Evolutionary conservation across 1,140 invertebrate species (phyloP), one percentile per base, ranked within the genome.

Genomic region (Procambarus virginalis): DNA sequence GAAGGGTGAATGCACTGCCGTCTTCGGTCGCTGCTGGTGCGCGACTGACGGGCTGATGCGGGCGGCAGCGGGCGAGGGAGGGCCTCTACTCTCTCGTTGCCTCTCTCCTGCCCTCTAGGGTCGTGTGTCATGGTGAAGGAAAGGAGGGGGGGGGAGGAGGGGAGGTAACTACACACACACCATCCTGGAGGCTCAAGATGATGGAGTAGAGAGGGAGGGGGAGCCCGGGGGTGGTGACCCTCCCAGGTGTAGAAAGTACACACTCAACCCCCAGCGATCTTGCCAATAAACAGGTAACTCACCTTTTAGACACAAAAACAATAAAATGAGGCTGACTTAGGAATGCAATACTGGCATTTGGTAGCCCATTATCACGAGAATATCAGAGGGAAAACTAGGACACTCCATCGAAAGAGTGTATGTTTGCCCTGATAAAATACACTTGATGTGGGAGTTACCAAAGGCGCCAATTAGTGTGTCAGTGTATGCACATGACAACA

Each of bases 1-100:
- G 68, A 34, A 46, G 4, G 6, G n/a, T 55, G 8, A 49, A 8
- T 34, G 51, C 48, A 48, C 87, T 73, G 79, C 48, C 68, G 79
- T 58, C 80, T 89, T 17, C n/a, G 73, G 80, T 89, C 87, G 87
- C 80, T 89, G 87, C 68, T 83, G 60, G 79, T 89, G 80, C n/a
- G 87, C 87, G 87, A 89, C 87, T 89, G 87, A 82, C 80, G 80
- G 80, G 58, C 8, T 68, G 60, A 20, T 17, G 64, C 80, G 58
- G 58, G 46, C 51, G 46, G 68, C 64, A 34, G 60, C 34, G 55
- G 12, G 2, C 60, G 34, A 55, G 60, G n/a, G 20, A n/a, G 46
- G 46, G 34, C 34, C 81, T 64, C 45, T n/a, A 49, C 81, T 64
- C 81, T 64, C 73, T 60, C 51, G 34, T 34, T 75, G 8, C 6